These are phyloP conservation scores for Perizoma flavofasciatum DNA, from an alignment of 2,888 invertebrate species.

Conservation along the genomic window DNA sequence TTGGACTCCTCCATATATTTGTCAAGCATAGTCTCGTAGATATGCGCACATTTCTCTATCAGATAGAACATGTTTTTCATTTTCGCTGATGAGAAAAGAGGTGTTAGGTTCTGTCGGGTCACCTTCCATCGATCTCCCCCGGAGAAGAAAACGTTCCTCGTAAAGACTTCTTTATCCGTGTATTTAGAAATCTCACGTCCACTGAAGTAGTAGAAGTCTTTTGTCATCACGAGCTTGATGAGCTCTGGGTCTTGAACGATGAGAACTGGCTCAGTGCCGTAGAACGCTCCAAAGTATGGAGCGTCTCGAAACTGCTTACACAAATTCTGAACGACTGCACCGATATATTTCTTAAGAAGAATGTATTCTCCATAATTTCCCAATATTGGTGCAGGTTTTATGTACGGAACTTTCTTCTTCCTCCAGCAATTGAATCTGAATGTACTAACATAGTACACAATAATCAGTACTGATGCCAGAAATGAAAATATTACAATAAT, in stretches of 20 bases:
- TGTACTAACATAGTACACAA: slow-evolving; percentile 41
- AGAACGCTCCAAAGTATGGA: slow-evolving; percentile 62
- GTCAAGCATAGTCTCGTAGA: slow-evolving; percentile 53
- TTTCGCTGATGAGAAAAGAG: slow-evolving; percentile 63
- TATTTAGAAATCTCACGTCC: slow-evolving; percentile 57
- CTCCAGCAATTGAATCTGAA: slow-evolving; percentile 58
- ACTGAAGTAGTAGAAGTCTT: slow-evolving; percentile 66
- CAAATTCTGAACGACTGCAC: slow-evolving; percentile 46
- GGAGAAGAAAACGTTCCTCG: slow-evolving; percentile 53
- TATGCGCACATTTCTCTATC: slow-evolving; percentile 50
- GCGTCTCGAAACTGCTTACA: slow-evolving; percentile 54
- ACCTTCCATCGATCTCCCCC: slow-evolving; percentile 66
- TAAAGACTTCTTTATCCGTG: slow-evolving; percentile 49
- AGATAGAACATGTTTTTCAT: slow-evolving; percentile 70
- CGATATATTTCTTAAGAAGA: slow-evolving; percentile 46
- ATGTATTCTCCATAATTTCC: slow-evolving; percentile 61
- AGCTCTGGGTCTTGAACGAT: slow-evolving; percentile 60
- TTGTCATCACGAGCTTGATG: slow-evolving; percentile 57
- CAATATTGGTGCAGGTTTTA: slow-evolving; percentile 51
- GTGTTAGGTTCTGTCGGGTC: slow-evolving; percentile 61
- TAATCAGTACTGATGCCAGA: slow-evolving; percentile 19
- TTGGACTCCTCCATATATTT: slow-evolving; percentile 37
- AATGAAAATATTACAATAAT: slow-evolving; percentile 5
- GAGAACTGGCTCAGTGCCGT: slow-evolving; percentile 63
- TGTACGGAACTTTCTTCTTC: slow-evolving; percentile 50